phyloP scores from a whole-genome alignment of 2,113 vertebrate genomes.

The Poeciliopsis occidentalis region DNA sequence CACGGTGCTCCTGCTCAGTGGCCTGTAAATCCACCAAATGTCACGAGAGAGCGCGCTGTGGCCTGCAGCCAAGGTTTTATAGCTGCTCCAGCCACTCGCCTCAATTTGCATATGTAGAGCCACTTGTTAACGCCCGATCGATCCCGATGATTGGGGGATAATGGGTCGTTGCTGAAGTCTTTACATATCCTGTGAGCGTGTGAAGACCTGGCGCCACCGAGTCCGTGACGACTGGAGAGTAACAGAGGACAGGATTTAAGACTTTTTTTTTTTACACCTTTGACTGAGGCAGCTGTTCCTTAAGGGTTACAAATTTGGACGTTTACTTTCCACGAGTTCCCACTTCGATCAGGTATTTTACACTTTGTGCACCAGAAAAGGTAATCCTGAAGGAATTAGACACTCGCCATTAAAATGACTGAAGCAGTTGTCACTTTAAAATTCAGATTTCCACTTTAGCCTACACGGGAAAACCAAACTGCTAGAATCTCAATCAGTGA shows the following conservation, averaged over 20 bases:
- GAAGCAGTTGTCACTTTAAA: neutral
- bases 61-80: slow-evolving; percentile 37
- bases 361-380: neutral
- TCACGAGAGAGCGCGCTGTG: slow-evolving; percentile 22
- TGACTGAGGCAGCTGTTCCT: neutral
- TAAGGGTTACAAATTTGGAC: neutral
- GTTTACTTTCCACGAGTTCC: neutral
- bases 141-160: slow-evolving; percentile 80
- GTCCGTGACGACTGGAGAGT: slow-evolving; percentile 62
- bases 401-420: neutral
- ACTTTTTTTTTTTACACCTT: too few species aligned
- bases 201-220: slow-evolving; percentile 79
- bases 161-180: slow-evolving; percentile 82
- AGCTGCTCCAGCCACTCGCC: neutral
- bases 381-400: neutral
- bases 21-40: slow-evolving; percentile 33
- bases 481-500: too few species aligned
- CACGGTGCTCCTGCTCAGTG: slow-evolving; percentile 5
- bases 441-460: neutral
- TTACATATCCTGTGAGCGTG: slow-evolving; percentile 82
- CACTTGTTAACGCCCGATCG: slow-evolving; percentile 75
- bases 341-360: neutral
- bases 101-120: slow-evolving; percentile 73
- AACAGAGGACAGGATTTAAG: neutral
- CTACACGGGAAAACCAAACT: neutral